Percentiles rank a stretch among this genome's conserved stretches.
These are phyloP conservation scores for Cantharis lateralis DNA, from an alignment of 2,888 invertebrate species.

Conservation along the genomic window DNA sequence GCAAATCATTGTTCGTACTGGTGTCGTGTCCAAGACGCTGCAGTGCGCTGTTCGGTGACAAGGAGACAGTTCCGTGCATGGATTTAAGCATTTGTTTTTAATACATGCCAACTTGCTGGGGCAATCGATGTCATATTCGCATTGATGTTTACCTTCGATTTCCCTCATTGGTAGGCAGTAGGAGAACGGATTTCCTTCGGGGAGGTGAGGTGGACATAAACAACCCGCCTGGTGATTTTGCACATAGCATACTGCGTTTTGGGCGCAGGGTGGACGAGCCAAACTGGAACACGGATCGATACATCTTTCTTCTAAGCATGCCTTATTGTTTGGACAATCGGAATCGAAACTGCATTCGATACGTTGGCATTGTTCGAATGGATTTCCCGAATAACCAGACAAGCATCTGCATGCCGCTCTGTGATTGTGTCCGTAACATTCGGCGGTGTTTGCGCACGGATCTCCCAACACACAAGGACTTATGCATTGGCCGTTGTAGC, in stretches of 20 bases:
- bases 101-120: constrained; percentile 82
- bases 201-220: constrained; percentile 78
- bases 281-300: constrained; percentile 75
- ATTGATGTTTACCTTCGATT: constrained; percentile 65
- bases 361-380: constrained; percentile 76
- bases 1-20: constrained; percentile 86
- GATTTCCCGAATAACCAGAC: constrained; percentile 77
- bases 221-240: constrained; percentile 82
- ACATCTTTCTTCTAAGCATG: constrained; percentile 75
- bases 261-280: constrained; percentile 75
- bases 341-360: constrained; percentile 78
- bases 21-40: constrained; percentile 81
- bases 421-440: constrained; percentile 82
- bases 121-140: constrained; percentile 78
- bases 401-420: constrained; percentile 81
- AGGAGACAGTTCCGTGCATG: constrained; percentile 76
- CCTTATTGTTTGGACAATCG: constrained; percentile 78
- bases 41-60: constrained; percentile 78
- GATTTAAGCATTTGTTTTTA: constrained; percentile 76
- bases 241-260: constrained; percentile 80
- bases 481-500: constrained; percentile 81
- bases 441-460: constrained; percentile 82
- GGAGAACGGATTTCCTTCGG: constrained; percentile 79
- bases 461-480: constrained; percentile 80
- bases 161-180: constrained; percentile 65